phyloP scores from a whole-genome alignment of 2,797 vertebrate species.

The Tenualosa ilisha region DNA sequence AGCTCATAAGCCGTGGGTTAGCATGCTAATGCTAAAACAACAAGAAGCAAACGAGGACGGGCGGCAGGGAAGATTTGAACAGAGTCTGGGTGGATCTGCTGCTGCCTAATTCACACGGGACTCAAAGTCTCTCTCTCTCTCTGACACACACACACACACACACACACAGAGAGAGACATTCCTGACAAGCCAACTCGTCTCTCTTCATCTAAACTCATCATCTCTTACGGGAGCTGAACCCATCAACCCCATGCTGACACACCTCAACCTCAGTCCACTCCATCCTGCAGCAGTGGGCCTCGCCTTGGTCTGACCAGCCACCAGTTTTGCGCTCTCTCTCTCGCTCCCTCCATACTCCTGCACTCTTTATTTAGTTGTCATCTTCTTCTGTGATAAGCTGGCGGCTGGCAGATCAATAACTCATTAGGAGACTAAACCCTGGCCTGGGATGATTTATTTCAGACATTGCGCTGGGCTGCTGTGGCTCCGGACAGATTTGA shows the following conservation, averaged over 20 bases:
- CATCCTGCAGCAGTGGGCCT: neutral
- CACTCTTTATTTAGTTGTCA: conserved; percentile 53
- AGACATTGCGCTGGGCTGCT: conserved; percentile 19
- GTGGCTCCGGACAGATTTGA: conserved; percentile 9
- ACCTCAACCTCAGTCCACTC: neutral
- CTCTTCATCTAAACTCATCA: neutral
- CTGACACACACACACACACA: conserved; percentile 14
- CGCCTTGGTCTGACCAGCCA: neutral
- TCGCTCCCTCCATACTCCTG: conserved; percentile 32
- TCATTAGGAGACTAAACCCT: conserved; percentile 58
- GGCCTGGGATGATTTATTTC: conserved; percentile 57
- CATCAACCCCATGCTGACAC: neutral
- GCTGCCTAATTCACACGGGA: neutral
- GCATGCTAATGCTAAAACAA: conserved; percentile 18
- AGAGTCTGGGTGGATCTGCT: neutral
- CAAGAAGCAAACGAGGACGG: neutral
- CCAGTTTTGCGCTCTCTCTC: neutral
- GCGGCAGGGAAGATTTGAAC: neutral
- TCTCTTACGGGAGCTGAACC: neutral
- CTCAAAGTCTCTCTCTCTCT: neutral
- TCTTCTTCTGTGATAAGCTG: conserved; percentile 51
- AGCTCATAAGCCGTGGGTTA: neutral
- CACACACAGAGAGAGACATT: neutral
- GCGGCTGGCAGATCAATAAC: conserved; percentile 60
- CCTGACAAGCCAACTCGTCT: neutral